Percentiles rank a stretch among this genome's conserved stretches.
Evolutionary conservation across 1,140 invertebrate species (phyloP).

Genomic region (Palaemon carinicauda): DNA sequence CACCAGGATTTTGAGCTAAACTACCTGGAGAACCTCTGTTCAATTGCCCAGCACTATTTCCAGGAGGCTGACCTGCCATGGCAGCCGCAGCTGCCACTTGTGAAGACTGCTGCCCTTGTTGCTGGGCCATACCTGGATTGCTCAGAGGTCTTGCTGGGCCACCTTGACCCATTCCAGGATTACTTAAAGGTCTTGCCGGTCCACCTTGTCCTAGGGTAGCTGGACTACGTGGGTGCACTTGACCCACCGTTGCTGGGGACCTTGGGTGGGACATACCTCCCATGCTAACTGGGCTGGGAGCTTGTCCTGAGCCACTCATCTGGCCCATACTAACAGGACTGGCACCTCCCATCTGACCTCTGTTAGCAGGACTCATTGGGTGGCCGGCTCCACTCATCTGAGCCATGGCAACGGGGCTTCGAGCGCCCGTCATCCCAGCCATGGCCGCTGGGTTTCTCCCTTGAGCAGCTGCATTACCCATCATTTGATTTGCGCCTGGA

Average conservation of each 20-base stretch:
- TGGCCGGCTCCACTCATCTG: slow-evolving; percentile 56
- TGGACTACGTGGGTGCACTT: slow-evolving; percentile 55
- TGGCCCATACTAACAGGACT: slow-evolving; percentile 57
- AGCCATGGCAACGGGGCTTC: slow-evolving; percentile 54
- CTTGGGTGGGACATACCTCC: slow-evolving; percentile 52
- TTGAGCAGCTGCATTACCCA: slow-evolving; percentile 41
- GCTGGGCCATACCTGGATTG: slow-evolving; percentile 46
- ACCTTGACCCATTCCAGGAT: slow-evolving; percentile 55
- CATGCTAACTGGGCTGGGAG: slow-evolving; percentile 56
- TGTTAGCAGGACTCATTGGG: slow-evolving; percentile 59
- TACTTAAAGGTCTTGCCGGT: slow-evolving; percentile 56
- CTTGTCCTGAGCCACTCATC: slow-evolving; percentile 55
- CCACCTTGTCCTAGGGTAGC: slow-evolving; percentile 55
- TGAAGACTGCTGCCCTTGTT: slow-evolving; percentile 36
- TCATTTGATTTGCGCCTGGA: slow-evolving; percentile 52
- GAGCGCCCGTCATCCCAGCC: slow-evolving; percentile 50
- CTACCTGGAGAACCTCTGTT: slow-evolving; percentile 41
- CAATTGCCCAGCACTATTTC: slow-evolving; percentile 31
- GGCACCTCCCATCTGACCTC: slow-evolving; percentile 56
- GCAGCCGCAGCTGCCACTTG: slow-evolving; percentile 29
- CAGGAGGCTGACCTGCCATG: slow-evolving; percentile 24
- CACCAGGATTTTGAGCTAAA: slow-evolving; percentile 12
- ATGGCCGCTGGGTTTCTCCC: slow-evolving; percentile 49
- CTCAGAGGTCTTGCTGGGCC: slow-evolving; percentile 47
- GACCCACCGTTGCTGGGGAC: slow-evolving; percentile 53